phyloP scores from a whole-genome alignment of 2,113 vertebrate species.

The Tychaedon coryphoeus region DNA sequence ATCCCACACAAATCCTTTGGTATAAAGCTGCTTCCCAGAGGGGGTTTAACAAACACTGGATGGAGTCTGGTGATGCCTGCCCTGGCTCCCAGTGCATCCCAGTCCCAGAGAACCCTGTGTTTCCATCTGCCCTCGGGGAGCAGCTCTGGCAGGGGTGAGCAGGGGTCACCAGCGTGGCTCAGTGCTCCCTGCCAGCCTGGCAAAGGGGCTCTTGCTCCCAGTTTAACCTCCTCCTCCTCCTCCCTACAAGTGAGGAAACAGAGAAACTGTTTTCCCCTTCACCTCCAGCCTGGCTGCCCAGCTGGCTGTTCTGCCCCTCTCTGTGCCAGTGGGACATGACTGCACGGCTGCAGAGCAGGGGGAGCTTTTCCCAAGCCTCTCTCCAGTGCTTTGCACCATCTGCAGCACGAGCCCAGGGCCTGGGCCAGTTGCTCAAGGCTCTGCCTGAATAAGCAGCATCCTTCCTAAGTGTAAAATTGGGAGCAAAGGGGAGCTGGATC shows the following conservation, averaged over 20 bases:
- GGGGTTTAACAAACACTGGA: background rate
- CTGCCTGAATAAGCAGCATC: background rate
- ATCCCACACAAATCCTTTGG: background rate
- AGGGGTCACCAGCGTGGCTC: background rate
- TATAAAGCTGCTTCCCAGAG: background rate
- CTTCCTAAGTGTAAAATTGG: background rate
- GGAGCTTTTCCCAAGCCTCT: background rate
- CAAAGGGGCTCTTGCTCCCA: background rate
- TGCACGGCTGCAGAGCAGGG: background rate
- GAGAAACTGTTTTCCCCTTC: background rate
- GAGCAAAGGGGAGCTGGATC: background rate
- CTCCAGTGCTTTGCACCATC: background rate
- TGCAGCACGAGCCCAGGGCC: background rate
- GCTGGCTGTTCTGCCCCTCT: background rate
- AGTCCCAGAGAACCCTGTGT: rapidly evolving
- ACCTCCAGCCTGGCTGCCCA: background rate
- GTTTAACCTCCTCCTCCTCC: background rate
- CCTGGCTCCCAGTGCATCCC: background rate
- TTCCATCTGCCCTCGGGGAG: background rate
- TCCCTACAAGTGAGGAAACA: background rate
- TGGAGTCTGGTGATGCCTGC: background rate
- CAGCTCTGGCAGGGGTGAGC: background rate
- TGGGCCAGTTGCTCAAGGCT: background rate
- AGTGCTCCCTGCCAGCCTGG: background rate
- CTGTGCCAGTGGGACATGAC: background rate